Base-by-base conservation (phyloP, 2,113 vertebrate species). In the Carollia perspicillata region DNA sequence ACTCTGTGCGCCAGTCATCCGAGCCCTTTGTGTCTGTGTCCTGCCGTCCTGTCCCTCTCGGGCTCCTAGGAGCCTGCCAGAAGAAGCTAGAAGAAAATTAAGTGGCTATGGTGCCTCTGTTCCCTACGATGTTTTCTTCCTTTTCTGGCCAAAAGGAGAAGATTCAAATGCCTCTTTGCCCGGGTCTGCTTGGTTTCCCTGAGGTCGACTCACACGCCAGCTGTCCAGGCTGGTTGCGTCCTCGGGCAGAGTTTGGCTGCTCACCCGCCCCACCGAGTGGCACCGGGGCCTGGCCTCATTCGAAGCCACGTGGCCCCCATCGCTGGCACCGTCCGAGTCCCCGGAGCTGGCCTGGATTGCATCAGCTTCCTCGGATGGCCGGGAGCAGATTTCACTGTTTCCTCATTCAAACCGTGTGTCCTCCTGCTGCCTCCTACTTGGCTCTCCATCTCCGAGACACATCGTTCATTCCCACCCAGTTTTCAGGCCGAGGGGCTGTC, bases 201-300 rank as follows among this genome's bases (percentile, higher is more conserved):
- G 87, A 53, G 84, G 87, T 75, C 71, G 87, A 92, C 84, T 95
- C 87, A 16, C 80, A 66, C 69, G 80, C 84, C 97, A 94, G 97
- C 96, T 96, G 96, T 66, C 77, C 53, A 42, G 84, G 90, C 95
- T 55, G 88, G 37, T 89, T 85, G 81, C 81, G 75, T 80, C 68
- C 92, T 81, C 35, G 68, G 75, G 84, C 86, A 65, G 79, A 42
- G 86, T 23, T 75, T 93, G 94, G 95, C 89, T 20, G 55, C 80
- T 94, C 44, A 42, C 55, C 74, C 37, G 4, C 90, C 66, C 58
- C 84, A 63, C 87, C 10, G 87, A 53, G 95, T 87, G 58, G 84
- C 75, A n/a, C 37, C 37, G 26, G 95, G 63, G 75, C 55, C 94
- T 92, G 94, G 96, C 90, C 80, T 93, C 92, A 10, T 88, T 77